phyloP scores from a whole-genome alignment of 2,888 invertebrate genomes.

The Caenorhabditis sp. region DNA sequence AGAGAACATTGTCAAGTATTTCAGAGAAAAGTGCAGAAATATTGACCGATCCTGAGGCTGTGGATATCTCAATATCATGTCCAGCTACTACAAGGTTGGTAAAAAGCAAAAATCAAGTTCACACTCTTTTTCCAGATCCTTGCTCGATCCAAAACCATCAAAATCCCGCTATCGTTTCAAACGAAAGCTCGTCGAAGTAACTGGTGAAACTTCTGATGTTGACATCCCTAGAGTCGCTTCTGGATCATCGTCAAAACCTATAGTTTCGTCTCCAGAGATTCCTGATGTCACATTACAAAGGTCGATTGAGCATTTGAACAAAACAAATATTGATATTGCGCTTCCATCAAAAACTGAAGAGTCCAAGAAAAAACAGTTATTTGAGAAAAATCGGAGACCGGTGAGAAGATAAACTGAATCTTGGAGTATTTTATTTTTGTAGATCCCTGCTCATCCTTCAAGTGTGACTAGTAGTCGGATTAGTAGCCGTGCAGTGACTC shows the following conservation, averaged over 20 bases:
- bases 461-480: constrained; percentile 25
- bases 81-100: constrained; percentile 34
- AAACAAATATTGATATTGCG: constrained; percentile 13
- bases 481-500: constrained; percentile 24
- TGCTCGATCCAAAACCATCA: constrained; percentile 18
- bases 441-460: constrained; percentile 2
- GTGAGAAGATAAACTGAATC: too few relatives aligned
- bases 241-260: constrained; percentile 8
- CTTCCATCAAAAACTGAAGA: constrained; percentile 5
- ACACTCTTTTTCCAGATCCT: constrained; percentile 35
- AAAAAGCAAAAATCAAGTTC: constrained; percentile 1
- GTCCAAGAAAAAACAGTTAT: background rate
- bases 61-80: constrained; percentile 37
- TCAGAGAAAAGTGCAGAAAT: constrained; percentile 59
- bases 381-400: background rate
- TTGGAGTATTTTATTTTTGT: too few relatives aligned
- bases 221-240: constrained; percentile 36
- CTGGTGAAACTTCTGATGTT: constrained; percentile 41
- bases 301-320: constrained; percentile 40
- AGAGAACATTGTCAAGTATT: constrained; percentile 48
- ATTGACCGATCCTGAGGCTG: constrained; percentile 35
- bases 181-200: constrained; percentile 37
- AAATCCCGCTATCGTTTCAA: constrained; percentile 14
- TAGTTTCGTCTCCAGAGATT: constrained; percentile 47
- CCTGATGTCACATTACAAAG: constrained; percentile 44